Base-by-base conservation (phyloP, 1,140 invertebrate species). In the Steinernema khuongi region DNA sequence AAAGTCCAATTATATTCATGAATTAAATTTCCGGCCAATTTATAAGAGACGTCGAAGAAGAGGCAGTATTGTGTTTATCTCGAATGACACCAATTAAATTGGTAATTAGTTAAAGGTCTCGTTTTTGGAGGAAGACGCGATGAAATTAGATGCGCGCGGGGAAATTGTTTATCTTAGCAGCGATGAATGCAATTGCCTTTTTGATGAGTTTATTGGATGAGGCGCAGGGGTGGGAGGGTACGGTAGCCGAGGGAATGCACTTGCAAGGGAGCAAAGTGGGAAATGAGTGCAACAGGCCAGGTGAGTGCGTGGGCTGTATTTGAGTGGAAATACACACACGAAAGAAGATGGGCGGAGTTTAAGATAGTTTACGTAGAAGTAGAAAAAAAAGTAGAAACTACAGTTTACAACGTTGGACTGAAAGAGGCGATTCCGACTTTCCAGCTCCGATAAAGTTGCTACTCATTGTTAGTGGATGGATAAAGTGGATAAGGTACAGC, bases 1-100 rank as follows among this genome's bases (percentile, higher is more conserved):
- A 60, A 60, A 60, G 50, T 60, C 50, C 50, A 60, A 60, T 60
- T 60, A 60, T 60, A 60, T 60, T 60, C 50, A 60, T 60, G 50
- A 60, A 60, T 60, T 60, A 14, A 60, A 60, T 60, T 60, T 60
- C 50, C 50, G 50, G 50, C 11, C 50, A 60, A 60, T 60, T 60
- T 26, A 60, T 60, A 60, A 11, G 7, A 41, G 36, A n/a, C 36
- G 7, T 41, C 36, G 7, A 41, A 41, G n/a, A 41, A 7, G 36
- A 60, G 50, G 50, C 50, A 22, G n/a, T 60, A 60, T 60, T 60
- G 50, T 60, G 26, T 60, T 60, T 60, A 26, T 14, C 50, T 60
- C 50, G 50, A 60, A 60, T 60, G 50, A 60, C 50, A 60, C 50
- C 50, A 60, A 60, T 60, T 60, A 60, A 60, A 60, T 60, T 60